Evolutionary conservation across 2,888 invertebrate genomes (phyloP).

Genomic region (Meliscaeva auricollis): DNA sequence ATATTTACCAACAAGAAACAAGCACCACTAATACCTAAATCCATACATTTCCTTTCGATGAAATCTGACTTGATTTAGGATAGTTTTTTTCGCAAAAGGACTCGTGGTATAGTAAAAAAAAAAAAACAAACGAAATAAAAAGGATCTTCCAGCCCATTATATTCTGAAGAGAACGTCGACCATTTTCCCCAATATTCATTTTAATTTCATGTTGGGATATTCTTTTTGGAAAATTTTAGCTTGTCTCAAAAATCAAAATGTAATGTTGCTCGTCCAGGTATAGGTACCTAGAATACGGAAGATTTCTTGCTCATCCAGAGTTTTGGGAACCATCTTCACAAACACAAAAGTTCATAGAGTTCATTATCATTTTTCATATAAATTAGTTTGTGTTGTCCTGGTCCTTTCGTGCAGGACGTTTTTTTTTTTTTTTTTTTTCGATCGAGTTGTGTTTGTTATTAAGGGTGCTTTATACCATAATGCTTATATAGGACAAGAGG

Average conservation of each 20-base stretch:
- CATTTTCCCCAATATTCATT: constrained; percentile 58
- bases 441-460: constrained; percentile 24
- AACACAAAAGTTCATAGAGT: constrained; percentile 67
- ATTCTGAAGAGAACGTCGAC: constrained; percentile 30
- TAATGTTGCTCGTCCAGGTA: constrained; percentile 46
- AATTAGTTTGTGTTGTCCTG: constrained; percentile 47
- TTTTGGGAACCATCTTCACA: background rate
- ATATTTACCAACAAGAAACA: constrained; percentile 45
- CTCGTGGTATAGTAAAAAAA: constrained; percentile 9
- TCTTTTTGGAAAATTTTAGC: too few species aligned
- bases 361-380: constrained; percentile 72
- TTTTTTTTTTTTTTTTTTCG: constrained; percentile 40
- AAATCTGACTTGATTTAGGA: constrained; percentile 42
- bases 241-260: constrained; percentile 4
- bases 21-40: too few species aligned
- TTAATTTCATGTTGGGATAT: constrained; percentile 35
- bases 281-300: background rate
- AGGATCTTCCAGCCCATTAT: constrained; percentile 59
- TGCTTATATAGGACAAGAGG: constrained; percentile 70
- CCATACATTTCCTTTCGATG: constrained; percentile 16
- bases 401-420: constrained; percentile 65
- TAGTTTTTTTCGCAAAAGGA: constrained; percentile 52
- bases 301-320: constrained; percentile 4
- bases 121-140: constrained; percentile 33
- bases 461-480: constrained; percentile 55